Evolutionary conservation across 37 sponge, comb jelly and placozoan genomes (phyloP).

Genomic region (Hormiphora californensis): DNA sequence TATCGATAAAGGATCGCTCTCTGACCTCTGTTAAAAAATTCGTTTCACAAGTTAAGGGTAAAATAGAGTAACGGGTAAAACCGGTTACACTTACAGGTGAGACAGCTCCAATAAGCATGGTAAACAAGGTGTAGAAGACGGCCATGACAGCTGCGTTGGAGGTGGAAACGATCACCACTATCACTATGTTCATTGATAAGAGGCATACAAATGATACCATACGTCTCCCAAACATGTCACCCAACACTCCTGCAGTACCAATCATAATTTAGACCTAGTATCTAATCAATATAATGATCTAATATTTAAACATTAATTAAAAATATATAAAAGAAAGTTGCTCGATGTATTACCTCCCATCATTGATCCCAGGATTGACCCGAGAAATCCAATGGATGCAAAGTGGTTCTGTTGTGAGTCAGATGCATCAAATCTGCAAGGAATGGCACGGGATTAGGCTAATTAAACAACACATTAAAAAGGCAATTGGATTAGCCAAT

Average conservation of each 20-base stretch:
- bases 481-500: no score
- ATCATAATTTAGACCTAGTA: no score
- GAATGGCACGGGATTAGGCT: no score
- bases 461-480: no score
- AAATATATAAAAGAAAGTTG: background rate
- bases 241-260: constrained; percentile 4
- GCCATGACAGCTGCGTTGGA: background rate
- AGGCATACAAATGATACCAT: background rate
- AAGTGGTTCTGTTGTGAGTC: no score
- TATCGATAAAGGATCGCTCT: no score
- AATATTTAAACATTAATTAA: background rate
- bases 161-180: background rate
- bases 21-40: no score
- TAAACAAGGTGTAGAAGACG: constrained; percentile 13
- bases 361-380: background rate
- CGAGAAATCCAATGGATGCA: background rate
- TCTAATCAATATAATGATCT: background rate
- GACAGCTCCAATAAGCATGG: constrained; percentile 17
- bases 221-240: constrained; percentile 30
- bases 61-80: background rate
- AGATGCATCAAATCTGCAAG: no score
- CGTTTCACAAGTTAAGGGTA: no score
- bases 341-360: background rate
- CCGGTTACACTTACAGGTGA: background rate
- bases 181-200: background rate